Evolutionary conservation across 35 echinoderm and acorn worm species (phyloP).

Genomic region (Patiria miniata): DNA sequence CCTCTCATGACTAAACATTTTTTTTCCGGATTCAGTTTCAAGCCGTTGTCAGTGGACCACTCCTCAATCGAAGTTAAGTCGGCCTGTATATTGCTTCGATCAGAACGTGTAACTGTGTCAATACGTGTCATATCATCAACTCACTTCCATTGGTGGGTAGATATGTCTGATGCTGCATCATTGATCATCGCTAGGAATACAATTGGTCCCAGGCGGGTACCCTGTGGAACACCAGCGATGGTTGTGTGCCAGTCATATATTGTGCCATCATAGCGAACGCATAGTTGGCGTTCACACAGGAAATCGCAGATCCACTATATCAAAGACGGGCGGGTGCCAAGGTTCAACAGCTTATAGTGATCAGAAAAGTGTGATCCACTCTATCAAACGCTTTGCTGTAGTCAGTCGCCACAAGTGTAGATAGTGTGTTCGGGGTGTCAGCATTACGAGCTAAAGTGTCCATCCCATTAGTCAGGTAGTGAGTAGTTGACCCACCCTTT

Average conservation of each 20-base stretch:
- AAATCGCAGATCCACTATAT: too few relatives aligned
- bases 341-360: too few relatives aligned
- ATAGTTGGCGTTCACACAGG: too few relatives aligned
- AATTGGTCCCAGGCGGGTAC: neutral
- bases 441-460: too few relatives aligned
- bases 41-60: neutral
- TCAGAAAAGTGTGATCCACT: slow-evolving; percentile 27
- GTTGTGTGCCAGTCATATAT: slow-evolving; percentile 16
- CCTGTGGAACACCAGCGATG: too few relatives aligned
- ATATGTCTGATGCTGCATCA: neutral
- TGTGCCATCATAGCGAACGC: too few relatives aligned
- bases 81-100: neutral
- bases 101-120: neutral
- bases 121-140: slow-evolving; percentile 3
- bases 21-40: neutral
- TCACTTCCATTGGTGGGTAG: neutral
- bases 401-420: too few relatives aligned
- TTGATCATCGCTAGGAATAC: neutral
- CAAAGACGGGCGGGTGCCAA: too few relatives aligned
- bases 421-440: too few relatives aligned
- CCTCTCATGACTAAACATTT: neutral
- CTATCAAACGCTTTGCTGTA: too few relatives aligned
- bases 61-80: neutral
- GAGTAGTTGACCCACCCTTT: too few relatives aligned
- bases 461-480: too few relatives aligned